phyloP scores from a whole-genome alignment of 2,888 invertebrate genomes.

The Cordilura impudica region DNA sequence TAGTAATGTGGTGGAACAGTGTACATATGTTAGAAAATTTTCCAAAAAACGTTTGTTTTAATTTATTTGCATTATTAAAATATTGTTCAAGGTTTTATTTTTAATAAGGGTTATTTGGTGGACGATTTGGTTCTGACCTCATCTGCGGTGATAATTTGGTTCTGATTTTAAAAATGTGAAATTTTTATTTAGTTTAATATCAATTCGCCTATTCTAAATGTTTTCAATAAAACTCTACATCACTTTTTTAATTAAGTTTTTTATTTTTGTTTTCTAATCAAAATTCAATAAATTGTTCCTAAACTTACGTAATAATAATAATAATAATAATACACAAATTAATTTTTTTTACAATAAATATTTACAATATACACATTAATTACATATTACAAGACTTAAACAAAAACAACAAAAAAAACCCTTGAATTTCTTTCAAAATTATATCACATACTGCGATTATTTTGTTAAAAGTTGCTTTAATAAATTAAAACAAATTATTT shows the following conservation, averaged over 20 bases:
- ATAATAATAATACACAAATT: conserved; percentile 37
- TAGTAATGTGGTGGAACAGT: no score
- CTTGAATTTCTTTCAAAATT: not conserved
- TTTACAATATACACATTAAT: conserved; percentile 44
- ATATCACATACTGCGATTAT: conserved; percentile 70
- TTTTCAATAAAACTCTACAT: not conserved
- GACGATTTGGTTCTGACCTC: no score
- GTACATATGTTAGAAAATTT: no score
- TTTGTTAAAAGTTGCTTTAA: conserved; percentile 5
- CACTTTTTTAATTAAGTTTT: conserved; percentile 24
- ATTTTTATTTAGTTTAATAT: no score
- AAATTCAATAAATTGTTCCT: conserved; percentile 58
- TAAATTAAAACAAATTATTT: not conserved
- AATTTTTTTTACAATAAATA: conserved; percentile 50
- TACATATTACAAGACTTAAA: conserved; percentile 1
- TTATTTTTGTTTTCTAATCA: conserved; percentile 44
- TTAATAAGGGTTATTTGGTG: no score
- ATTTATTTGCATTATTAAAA: no score
- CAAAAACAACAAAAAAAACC: not conserved
- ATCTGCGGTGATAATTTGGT: no score
- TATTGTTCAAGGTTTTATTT: no score
- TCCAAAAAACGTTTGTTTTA: no score
- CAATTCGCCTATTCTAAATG: not conserved
- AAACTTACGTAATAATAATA: conserved; percentile 34
- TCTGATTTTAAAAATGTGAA: no score